These are phyloP conservation scores for Eueides isabella DNA, from an alignment of 1,140 invertebrate species.

Conservation along the genomic window DNA sequence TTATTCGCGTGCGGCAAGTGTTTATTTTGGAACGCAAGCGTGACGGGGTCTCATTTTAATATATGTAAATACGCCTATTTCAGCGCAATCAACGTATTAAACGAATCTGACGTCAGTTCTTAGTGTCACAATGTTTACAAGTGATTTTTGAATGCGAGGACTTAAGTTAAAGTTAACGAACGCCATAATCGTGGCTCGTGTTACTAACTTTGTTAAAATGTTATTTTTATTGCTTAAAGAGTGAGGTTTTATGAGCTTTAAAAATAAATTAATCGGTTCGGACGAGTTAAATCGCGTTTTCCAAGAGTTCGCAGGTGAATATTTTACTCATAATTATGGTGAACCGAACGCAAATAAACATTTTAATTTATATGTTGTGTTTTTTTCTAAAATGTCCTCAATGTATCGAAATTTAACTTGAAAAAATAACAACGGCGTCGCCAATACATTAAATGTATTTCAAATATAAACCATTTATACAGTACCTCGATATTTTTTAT, in stretches of 20 bases:
- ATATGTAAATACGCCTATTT: slow-evolving; percentile 66
- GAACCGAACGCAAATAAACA: slow-evolving; percentile 62
- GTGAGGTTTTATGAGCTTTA: slow-evolving; percentile 80
- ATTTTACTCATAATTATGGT: slow-evolving; percentile 70
- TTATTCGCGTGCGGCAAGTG: slow-evolving; percentile 56
- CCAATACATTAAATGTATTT: background rate
- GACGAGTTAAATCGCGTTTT: slow-evolving; percentile 67
- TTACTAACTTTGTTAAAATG: slow-evolving; percentile 75
- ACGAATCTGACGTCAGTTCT: slow-evolving; percentile 60
- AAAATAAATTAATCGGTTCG: slow-evolving; percentile 77
- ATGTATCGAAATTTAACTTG: background rate
- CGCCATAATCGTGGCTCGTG: slow-evolving; percentile 59
- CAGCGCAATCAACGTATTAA: slow-evolving; percentile 55
- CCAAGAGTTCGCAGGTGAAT: slow-evolving; percentile 67
- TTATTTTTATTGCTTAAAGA: slow-evolving; percentile 79
- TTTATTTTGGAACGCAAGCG: slow-evolving; percentile 60
- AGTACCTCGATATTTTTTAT: background rate
- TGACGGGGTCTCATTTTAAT: slow-evolving; percentile 56
- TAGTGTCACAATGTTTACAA: slow-evolving; percentile 73
- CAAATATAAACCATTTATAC: background rate
- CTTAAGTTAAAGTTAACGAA: slow-evolving; percentile 60
- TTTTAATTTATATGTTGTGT: slow-evolving; percentile 40
- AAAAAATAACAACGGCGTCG: background rate
- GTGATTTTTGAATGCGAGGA: slow-evolving; percentile 70
- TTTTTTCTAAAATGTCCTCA: background rate